Evolutionary conservation across 2,797 vertebrate genomes (phyloP), one percentile per base, ranked within the genome.

Genomic region (Amniataba percoides): DNA sequence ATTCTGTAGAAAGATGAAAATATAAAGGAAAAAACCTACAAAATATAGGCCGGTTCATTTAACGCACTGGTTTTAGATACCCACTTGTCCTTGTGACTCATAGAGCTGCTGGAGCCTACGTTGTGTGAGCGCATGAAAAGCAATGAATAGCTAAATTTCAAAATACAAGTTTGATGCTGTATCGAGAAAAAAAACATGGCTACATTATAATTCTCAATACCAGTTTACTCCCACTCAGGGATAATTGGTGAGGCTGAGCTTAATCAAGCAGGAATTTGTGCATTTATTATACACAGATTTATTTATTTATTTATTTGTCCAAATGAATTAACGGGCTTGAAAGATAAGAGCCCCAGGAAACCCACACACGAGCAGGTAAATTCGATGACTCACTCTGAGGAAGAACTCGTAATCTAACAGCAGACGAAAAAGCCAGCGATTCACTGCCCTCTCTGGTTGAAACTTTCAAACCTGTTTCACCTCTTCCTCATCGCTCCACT

Each of bases 391-490:
- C 42, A 14, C 31, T 25, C 52, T 16, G 40, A 42, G 46, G 34
- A 31, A 19, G 21, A 21, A 64, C 18, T 49, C 27, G 27, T 19
- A 9, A n/a, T 48, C n/a, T 6, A 40, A 62, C 70, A 62, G 13
- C 43, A 31, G 23, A 39, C 53, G 49, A 27, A 45, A 31, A 45
- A 61, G 36, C 42, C 21, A 34, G 16, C 19, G 65, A 11, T 74
- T 77, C 48, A 39, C 48, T 36, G 39, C 19, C 19, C 36, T 58
- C 36, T 57, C 69, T 62, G 53, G 21, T 62, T 23, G 23, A 59
- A 79, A 43, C 62, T 63, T 43, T 48, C 39, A 53, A 70, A 27
- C 3, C n/a, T 19, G 14, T 61, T 36, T 74, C 60, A 66, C 43
- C 43, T 71, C 43, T 9, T 25, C 25, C 57, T 51, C 65, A 52